Percentiles rank a stretch among this genome's conserved stretches.
Conservation (phyloP, 2,888 invertebrate species). For the Hetaerina titia region DNA sequence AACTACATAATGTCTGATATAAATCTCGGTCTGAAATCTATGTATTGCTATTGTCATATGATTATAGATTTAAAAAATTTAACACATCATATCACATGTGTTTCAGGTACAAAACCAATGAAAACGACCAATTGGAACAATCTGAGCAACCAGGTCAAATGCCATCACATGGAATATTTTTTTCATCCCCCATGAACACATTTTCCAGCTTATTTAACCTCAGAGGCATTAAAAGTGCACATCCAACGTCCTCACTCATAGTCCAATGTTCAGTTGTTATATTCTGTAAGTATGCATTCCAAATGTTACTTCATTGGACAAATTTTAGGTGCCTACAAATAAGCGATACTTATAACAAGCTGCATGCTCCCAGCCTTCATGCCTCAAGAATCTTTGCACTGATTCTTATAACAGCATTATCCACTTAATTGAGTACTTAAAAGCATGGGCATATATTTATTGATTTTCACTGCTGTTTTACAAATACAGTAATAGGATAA, state of each 20-base stretch:
- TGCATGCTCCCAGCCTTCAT: not conserved
- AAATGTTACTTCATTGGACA: not conserved
- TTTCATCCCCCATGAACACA: not conserved
- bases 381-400: not conserved
- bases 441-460: not conserved
- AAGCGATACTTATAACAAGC: not conserved
- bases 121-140: not conserved
- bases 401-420: not conserved
- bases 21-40: not conserved
- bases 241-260: conserved; percentile 82
- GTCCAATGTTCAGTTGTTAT: conserved; percentile 82
- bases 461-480: not conserved
- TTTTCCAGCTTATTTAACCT: conserved; percentile 82
- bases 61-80: not conserved
- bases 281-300: conserved; percentile 78
- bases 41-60: not conserved
- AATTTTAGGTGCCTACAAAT: not conserved
- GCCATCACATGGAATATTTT: not conserved
- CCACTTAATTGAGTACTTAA: not conserved
- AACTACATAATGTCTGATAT: not conserved
- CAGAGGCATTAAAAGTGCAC: conserved; percentile 84
- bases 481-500: not conserved
- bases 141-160: not conserved
- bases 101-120: conserved; percentile 46
- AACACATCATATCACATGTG: not conserved